Evolutionary conservation across 2,113 vertebrate genomes (phyloP).

Genomic region (Anguilla japonica): DNA sequence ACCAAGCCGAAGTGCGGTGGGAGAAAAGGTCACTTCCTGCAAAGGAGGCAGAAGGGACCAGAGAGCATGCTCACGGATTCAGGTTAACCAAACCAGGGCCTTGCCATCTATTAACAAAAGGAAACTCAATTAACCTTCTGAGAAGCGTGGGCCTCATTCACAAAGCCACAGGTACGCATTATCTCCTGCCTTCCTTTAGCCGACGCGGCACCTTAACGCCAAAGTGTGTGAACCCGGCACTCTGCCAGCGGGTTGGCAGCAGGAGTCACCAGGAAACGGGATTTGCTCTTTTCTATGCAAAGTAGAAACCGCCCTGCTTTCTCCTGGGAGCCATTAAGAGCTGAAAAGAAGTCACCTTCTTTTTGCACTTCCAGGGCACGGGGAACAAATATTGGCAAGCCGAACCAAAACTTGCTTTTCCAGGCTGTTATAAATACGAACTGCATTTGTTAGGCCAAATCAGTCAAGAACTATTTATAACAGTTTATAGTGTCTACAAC

Average conservation of each 20-base stretch:
- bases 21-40: not conserved
- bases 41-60: not conserved
- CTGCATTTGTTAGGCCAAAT: not conserved
- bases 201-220: slow-evolving; percentile 9
- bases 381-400: not conserved
- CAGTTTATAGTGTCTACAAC: not conserved
- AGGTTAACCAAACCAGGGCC: slow-evolving; percentile 30
- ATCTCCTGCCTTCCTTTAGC: slow-evolving; percentile 9
- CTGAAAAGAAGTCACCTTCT: not conserved
- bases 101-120: slow-evolving; percentile 34
- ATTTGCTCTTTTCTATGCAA: slow-evolving; percentile 9
- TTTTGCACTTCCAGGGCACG: not conserved
- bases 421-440: not conserved
- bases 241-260: not conserved
- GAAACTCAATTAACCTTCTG: slow-evolving; percentile 43
- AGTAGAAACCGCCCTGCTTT: not conserved
- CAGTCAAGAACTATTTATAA: not conserved
- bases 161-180: slow-evolving; percentile 21
- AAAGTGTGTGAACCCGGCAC: not conserved
- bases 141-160: slow-evolving; percentile 25
- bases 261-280: not conserved
- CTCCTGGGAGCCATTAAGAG: slow-evolving; percentile 1
- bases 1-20: not conserved
- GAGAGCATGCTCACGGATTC: slow-evolving; percentile 5
- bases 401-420: not conserved